Evolutionary conservation across 2,888 invertebrate species (phyloP).

Genomic region (Hydrotaea cyrtoneurina): DNA sequence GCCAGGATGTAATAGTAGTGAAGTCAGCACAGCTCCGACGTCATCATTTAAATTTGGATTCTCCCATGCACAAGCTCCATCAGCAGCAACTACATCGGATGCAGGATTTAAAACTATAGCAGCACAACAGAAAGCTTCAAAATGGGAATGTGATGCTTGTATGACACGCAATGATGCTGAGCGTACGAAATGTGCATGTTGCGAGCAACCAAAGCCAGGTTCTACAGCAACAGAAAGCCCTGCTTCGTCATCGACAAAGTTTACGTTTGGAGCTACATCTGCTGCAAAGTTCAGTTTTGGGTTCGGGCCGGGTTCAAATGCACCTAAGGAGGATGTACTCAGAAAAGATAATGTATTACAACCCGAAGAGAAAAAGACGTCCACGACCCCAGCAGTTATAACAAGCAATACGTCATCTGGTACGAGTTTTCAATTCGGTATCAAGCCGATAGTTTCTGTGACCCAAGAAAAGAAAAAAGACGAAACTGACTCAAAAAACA

Average conservation of each 20-base stretch:
- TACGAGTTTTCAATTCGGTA: slow-evolving; percentile 67
- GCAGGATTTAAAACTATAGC: slow-evolving; percentile 78
- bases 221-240: slow-evolving; percentile 62
- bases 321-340: slow-evolving; percentile 71
- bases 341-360: slow-evolving; percentile 52
- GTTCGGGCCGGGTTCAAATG: slow-evolving; percentile 70
- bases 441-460: slow-evolving; percentile 51
- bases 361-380: slow-evolving; percentile 29
- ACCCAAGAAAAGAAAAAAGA: slow-evolving; percentile 61
- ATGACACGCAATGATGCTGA: slow-evolving; percentile 83
- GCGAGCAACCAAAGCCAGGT: slow-evolving; percentile 83
- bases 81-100: slow-evolving; percentile 69
- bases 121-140: slow-evolving; percentile 76
- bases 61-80: slow-evolving; percentile 35
- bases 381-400: slow-evolving; percentile 39
- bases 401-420: slow-evolving; percentile 42
- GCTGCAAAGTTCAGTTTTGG: slow-evolving; percentile 78
- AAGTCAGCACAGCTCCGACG: slow-evolving; percentile 50
- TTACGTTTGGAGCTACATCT: slow-evolving; percentile 75
- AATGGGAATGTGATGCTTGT: slow-evolving; percentile 85
- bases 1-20: slow-evolving; percentile 72
- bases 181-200: slow-evolving; percentile 83
- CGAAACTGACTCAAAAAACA: slow-evolving; percentile 64
- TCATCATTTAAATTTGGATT: slow-evolving; percentile 70
- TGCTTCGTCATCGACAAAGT: slow-evolving; percentile 70